These are phyloP conservation scores for Scaptomyza pallida DNA, from an alignment of 1,140 invertebrate genomes.

Conservation along the genomic window DNA sequence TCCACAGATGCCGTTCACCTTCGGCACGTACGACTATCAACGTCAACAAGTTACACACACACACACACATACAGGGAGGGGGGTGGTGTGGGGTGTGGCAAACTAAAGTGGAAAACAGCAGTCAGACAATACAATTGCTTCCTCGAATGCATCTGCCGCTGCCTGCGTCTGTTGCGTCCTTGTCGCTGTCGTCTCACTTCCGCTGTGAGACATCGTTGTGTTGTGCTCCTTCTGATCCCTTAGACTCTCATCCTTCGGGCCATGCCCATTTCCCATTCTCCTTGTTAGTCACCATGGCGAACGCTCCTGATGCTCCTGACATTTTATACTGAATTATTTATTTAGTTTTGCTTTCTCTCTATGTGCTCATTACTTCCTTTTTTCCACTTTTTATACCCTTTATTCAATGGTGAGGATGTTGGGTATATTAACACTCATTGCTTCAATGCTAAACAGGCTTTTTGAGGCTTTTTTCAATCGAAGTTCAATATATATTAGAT, in stretches of 20 bases:
- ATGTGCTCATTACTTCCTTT: slow-evolving; percentile 41
- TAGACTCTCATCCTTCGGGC: not conserved
- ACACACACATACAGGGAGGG: slow-evolving; percentile 44
- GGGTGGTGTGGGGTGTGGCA: slow-evolving; percentile 51
- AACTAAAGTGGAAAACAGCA: slow-evolving; percentile 78
- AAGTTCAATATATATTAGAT: no score
- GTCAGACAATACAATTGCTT: slow-evolving; percentile 82
- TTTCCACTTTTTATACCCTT: slow-evolving; percentile 17
- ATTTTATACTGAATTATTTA: slow-evolving; percentile 82
- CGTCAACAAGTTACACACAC: slow-evolving; percentile 79
- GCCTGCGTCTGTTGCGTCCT: slow-evolving; percentile 7
- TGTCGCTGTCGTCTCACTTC: slow-evolving; percentile 51
- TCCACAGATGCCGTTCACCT: slow-evolving; percentile 82
- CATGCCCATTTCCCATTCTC: not conserved
- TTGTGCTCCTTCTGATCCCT: not conserved
- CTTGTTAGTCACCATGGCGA: slow-evolving; percentile 50
- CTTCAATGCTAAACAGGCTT: no score
- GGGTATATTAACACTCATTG: no score
- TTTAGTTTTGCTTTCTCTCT: slow-evolving; percentile 64
- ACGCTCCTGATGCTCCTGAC: slow-evolving; percentile 60
- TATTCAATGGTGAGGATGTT: not conserved
- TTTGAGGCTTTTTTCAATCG: no score
- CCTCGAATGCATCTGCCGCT: slow-evolving; percentile 68
- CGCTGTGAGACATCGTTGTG: slow-evolving; percentile 41
- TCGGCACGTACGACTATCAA: slow-evolving; percentile 81